Base-by-base conservation (phyloP, 2,797 vertebrate species). In the Phataginus tetradactyla region DNA sequence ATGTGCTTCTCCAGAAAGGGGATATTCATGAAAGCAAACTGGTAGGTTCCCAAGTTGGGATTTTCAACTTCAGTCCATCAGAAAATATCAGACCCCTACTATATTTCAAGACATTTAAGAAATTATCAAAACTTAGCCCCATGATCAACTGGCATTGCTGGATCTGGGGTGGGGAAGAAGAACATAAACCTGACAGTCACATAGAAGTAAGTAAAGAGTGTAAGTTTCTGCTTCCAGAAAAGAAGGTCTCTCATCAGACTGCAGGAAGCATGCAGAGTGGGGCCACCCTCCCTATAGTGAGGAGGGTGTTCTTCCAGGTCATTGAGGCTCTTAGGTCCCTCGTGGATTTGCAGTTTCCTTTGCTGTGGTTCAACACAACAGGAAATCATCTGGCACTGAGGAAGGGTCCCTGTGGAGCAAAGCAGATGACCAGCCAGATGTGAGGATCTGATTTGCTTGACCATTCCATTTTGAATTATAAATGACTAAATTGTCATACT, bases 41-140 rank as follows among this genome's bases (percentile, higher is more conserved):
- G 79, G 5, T 94, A 23, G 14, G 34, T 69, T 77, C 42, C 51
- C 27, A 75, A 7, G 25, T 86, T 94, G 85, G 53, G 25, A 86
- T 89, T 81, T 81, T 79, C 64, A 95, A 29, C 37, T 80, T 86
- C 32, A 94, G 53, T 75, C 51, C 37, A 94, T 91, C 85, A 86
- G n/a, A 42, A 95, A 66, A 77, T 94, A 87, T 78, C 17, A 88
- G 15, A 39, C 77, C 79, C 75, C 23, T 61, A 32, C 53, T 97
- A 1, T 94, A 9, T 96, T 96, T 15, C 42, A 71, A 53, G 49
- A 20, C 29, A 71, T 79, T 81, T 27, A 75, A 94, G 27, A 91
- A 87, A 91, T 93, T 15, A 64, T 71, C 5, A 87, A 59, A 10
- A 29, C 20, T 37, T 64, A 88, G 57, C 37, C 27, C 15, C 39